A percentile compares a stretch with the other conserved stretches of the same genome.
phyloP scores from a whole-genome alignment of 1,140 invertebrate genomes.

The Portunus trituberculatus region DNA sequence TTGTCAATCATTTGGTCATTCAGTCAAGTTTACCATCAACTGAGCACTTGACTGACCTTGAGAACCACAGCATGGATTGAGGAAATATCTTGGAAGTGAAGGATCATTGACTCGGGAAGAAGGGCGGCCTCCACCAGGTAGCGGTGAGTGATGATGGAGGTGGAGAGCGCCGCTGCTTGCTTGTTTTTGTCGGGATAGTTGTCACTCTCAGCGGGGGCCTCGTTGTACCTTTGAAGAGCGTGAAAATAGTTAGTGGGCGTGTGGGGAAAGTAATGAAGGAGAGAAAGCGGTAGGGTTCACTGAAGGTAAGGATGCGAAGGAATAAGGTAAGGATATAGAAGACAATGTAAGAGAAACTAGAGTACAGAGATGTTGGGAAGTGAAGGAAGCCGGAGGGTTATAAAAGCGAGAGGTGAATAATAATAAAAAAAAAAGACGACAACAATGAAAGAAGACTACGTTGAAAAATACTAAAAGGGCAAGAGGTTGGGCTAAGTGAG shows the following conservation, averaged over 20 bases:
- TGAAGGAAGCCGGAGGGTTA: neutral
- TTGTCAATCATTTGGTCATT: neutral
- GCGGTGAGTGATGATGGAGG: slow-evolving; percentile 73
- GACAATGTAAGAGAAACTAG: too few relatives aligned
- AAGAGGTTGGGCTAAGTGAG: too few relatives aligned
- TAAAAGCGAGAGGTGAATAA: neutral
- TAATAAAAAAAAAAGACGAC: neutral
- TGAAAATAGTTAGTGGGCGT: neutral
- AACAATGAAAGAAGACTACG: neutral
- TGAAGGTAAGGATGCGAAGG: neutral
- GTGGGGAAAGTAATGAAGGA: too few relatives aligned
- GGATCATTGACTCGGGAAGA: slow-evolving; percentile 72
- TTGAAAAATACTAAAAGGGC: neutral
- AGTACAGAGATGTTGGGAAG: too few relatives aligned
- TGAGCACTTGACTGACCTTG: slow-evolving; percentile 55
- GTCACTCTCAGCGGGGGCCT: slow-evolving; percentile 64
- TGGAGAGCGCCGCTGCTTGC: slow-evolving; percentile 66
- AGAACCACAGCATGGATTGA: slow-evolving; percentile 73
- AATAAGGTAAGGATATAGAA: too few relatives aligned
- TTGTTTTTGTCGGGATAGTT: slow-evolving; percentile 76
- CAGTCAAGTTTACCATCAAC: neutral
- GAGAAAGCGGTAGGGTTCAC: neutral
- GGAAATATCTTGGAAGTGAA: slow-evolving; percentile 75
- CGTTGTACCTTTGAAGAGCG: slow-evolving; percentile 65
- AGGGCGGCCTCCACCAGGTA: slow-evolving; percentile 71